A percentile compares a stretch with the other conserved stretches of the same genome.
Evolutionary conservation across 92 coral and sea anemone species (phyloP).

Genomic region (Ricordea florida): DNA sequence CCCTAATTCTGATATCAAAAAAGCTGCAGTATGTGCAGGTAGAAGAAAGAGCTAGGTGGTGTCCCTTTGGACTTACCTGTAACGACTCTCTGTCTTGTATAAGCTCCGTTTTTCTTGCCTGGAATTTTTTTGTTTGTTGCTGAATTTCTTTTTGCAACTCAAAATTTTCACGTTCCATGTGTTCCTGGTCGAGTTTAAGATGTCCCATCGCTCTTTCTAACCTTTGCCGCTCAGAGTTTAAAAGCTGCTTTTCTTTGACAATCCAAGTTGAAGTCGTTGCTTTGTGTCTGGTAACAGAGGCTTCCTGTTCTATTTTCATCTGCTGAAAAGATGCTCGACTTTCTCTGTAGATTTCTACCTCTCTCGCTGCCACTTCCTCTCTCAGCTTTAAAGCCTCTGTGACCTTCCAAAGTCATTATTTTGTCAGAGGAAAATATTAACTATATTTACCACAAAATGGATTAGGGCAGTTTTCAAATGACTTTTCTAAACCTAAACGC

Average conservation of each 20-base stretch:
- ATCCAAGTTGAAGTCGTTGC: conserved; percentile 35
- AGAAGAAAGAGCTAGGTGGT: too few relatives aligned
- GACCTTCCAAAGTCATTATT: conserved; percentile 69
- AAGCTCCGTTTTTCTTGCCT: conserved; percentile 56
- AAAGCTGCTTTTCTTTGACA: conserved; percentile 65
- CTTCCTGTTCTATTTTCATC: conserved; percentile 50
- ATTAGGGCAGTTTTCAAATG: too few relatives aligned
- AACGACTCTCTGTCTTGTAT: conserved; percentile 43
- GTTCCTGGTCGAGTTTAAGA: conserved; percentile 80
- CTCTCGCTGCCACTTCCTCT: conserved; percentile 38
- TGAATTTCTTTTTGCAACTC: conserved; percentile 64
- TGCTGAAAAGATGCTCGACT: conserved; percentile 54
- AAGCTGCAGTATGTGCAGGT: too few relatives aligned
- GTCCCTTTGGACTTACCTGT: conserved; percentile 44
- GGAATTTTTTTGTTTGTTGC: conserved; percentile 63
- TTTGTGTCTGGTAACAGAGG: conserved; percentile 33
- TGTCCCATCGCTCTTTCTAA: conserved; percentile 82
- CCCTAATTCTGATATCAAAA: too few relatives aligned
- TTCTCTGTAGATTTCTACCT: conserved; percentile 54
- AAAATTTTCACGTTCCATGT: conserved; percentile 62
- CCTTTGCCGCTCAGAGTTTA: conserved; percentile 70
- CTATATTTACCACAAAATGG: too few relatives aligned
- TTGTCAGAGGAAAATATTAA: too few relatives aligned
- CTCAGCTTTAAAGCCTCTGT: conserved; percentile 53
- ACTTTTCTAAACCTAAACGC: too few relatives aligned